Evolutionary conservation across 2,797 vertebrate species (phyloP).

Genomic region (Gymnothorax javanicus): DNA sequence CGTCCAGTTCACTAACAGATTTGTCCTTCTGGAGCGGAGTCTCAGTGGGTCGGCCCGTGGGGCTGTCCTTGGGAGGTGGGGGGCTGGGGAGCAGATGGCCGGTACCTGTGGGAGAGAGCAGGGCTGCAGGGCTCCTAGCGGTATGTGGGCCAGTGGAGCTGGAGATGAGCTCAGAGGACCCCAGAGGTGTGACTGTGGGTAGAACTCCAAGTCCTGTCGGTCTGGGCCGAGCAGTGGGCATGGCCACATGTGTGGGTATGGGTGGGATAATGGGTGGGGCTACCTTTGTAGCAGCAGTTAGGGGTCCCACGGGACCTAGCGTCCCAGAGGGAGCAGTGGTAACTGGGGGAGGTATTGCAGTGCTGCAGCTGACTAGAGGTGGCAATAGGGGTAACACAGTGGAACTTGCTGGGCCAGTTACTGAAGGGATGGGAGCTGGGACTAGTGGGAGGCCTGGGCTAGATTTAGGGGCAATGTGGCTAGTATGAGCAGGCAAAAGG

Average conservation of each 20-base stretch:
- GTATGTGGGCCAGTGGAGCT: not conserved
- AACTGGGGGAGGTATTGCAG: not conserved
- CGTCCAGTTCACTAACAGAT: constrained; percentile 53
- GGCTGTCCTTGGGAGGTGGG: constrained; percentile 45
- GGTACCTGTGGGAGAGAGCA: not conserved
- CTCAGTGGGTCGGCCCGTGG: constrained; percentile 50
- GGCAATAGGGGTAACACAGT: constrained; percentile 6
- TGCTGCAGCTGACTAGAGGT: not conserved
- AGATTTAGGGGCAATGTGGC: not conserved
- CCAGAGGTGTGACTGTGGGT: constrained; percentile 54
- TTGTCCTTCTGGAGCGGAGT: constrained; percentile 50
- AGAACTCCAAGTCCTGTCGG: constrained; percentile 65
- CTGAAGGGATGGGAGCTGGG: not conserved
- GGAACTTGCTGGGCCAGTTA: not conserved
- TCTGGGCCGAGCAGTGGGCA: constrained; percentile 57
- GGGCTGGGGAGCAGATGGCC: not conserved
- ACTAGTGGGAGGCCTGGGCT: not conserved
- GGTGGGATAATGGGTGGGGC: not conserved
- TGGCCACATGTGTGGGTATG: constrained; percentile 18
- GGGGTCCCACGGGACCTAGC: not conserved
- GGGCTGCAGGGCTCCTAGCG: constrained; percentile 26
- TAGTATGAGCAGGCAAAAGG: not conserved
- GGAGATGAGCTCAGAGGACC: constrained; percentile 43
- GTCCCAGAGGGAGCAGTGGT: constrained; percentile 36
- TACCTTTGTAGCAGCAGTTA: not conserved